Percentiles rank a stretch among this genome's conserved stretches.
These are phyloP conservation scores for Melanogrammus aeglefinus DNA, from an alignment of 2,797 vertebrate genomes.

Conservation along the genomic window DNA sequence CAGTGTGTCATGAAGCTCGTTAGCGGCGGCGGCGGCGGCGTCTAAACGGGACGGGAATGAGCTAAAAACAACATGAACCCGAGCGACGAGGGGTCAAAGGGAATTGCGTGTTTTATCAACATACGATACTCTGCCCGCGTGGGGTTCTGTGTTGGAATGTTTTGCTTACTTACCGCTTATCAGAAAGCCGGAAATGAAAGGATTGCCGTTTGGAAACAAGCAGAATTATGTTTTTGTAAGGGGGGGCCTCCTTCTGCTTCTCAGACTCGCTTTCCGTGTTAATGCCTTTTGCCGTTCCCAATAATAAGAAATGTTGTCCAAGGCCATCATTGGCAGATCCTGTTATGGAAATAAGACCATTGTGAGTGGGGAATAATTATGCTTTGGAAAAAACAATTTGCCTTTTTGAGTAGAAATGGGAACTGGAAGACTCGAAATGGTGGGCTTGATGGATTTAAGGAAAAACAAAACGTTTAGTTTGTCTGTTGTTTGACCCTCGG, in stretches of 20 bases:
- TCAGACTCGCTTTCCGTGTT: constrained; percentile 56
- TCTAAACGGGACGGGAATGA: too few species aligned
- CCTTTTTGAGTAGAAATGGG: constrained; percentile 22
- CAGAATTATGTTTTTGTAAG: constrained; percentile 35
- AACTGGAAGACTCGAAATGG: background rate
- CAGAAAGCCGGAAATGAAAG: constrained; percentile 78
- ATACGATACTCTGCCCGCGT: constrained; percentile 63
- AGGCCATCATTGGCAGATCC: constrained; percentile 46
- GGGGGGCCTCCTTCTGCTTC: constrained; percentile 46
- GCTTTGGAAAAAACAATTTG: constrained; percentile 53
- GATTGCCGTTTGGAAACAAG: constrained; percentile 72
- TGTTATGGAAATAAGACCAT: constrained; percentile 54
- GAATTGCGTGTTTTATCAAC: constrained; percentile 68
- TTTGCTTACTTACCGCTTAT: constrained; percentile 67
- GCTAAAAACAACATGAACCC: constrained; percentile 11
- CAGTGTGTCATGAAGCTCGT: background rate
- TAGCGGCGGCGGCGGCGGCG: too few species aligned
- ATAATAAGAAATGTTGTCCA: constrained; percentile 43
- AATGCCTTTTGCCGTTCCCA: too few species aligned
- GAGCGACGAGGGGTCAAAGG: constrained; percentile 47
- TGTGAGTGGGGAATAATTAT: constrained; percentile 53
- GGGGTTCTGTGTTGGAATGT: constrained; percentile 62
- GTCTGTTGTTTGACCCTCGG: too few species aligned
- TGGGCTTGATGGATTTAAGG: background rate
- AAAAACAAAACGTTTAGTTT: too few species aligned